Evolutionary conservation across 1,140 invertebrate genomes (phyloP), one percentile per base, ranked within the genome.

Genomic region (Drosophila nannoptera): DNA sequence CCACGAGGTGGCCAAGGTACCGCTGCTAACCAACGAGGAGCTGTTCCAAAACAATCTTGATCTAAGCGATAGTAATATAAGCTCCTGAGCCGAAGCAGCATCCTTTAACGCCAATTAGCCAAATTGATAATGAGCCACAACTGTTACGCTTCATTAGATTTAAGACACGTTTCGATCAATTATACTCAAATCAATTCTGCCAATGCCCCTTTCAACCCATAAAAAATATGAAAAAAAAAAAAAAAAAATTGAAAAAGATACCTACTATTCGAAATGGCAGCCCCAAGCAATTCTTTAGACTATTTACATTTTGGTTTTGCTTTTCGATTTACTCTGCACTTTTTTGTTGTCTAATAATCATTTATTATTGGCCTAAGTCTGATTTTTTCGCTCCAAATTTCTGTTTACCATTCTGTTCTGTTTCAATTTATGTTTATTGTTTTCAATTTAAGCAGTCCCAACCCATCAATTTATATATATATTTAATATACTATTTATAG

Each of bases 1-100:
- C 90, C 97, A 95, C 78, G 94, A 95, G 91, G 94, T 95, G 60
- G 94, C 94, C 61, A 94, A 93, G 89, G 92, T 93, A 67, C 92
- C 94, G 32, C 90, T 95, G 42, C 89, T 94, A 4, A 90, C 88
- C 9, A 91, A 83, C 38, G 62, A 62, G 52, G 59, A 89, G 62
- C 66, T 89, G 29, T 89, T 89, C 66, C 70, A 84, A 52, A 68
- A 63, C 75, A 88, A 84, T 69, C 69, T 87, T 16, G 83, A 88
- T 50, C 61, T 88, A 32, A 76, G 74, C 63, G 69, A 66, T 42
- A 81, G 74, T 59, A 84, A 63, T 52, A 16, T 43, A 11, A 46
- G 54, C 42, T 59, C 54, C 12, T 56, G 69, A 71, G 12, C 32
- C 49, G 35, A 7, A 52, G n/a, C 7, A 52, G 55, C 40, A 2